A percentile compares a stretch with the other conserved stretches of the same genome.
phyloP scores from a whole-genome alignment of 2,113 vertebrate species.

The Malurus alboscapulatus region DNA sequence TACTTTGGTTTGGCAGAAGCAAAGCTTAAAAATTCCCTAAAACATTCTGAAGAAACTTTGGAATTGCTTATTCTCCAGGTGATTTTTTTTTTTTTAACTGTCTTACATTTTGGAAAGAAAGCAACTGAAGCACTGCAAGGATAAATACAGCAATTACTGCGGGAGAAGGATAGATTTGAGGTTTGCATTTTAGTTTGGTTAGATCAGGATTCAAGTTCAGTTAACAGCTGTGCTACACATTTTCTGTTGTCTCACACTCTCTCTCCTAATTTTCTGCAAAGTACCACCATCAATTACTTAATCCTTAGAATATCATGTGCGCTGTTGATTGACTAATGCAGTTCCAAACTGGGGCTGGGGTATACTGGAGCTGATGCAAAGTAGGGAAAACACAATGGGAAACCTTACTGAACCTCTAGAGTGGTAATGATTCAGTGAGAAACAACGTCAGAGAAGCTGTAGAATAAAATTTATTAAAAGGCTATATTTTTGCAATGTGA shows the following conservation, averaged over 20 bases:
- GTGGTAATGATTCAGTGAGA: not conserved
- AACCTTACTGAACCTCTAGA: not conserved
- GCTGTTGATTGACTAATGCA: not conserved
- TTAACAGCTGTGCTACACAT: slow-evolving; percentile 36
- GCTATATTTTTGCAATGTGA: not conserved
- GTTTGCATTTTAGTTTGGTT: slow-evolving; percentile 6
- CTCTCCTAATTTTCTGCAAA: not conserved
- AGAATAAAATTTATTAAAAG: not conserved
- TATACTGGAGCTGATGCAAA: not conserved
- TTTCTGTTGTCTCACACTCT: not conserved
- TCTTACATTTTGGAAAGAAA: not conserved
- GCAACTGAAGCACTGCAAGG: not conserved
- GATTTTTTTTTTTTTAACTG: not conserved
- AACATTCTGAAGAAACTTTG: not conserved
- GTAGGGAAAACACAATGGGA: not conserved
- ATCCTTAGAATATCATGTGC: not conserved
- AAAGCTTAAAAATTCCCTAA: not conserved
- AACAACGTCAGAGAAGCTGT: not conserved
- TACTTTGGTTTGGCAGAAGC: not conserved
- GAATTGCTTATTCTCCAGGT: not conserved
- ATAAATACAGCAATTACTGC: not conserved
- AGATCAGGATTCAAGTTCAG: not conserved
- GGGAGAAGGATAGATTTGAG: not conserved
- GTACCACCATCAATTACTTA: not conserved
- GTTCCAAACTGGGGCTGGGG: not conserved